These are phyloP conservation scores for Lasiurus cinereus DNA, from an alignment of 2,113 vertebrate genomes.

Conservation along the genomic window DNA sequence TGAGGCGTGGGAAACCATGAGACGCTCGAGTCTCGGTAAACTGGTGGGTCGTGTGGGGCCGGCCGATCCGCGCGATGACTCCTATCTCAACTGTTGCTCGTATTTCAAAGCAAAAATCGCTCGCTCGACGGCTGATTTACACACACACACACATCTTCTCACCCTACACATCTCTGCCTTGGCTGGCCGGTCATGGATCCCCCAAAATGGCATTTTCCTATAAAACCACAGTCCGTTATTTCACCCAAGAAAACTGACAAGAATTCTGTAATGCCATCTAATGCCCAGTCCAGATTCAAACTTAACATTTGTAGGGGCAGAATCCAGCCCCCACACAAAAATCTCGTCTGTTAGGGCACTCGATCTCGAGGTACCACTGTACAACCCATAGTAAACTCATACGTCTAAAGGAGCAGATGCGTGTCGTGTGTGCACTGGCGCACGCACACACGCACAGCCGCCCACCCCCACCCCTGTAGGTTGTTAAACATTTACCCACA, in stretches of 20 bases:
- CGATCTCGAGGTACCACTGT: no score
- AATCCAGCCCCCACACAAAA: background rate
- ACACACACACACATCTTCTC: no score
- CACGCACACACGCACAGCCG: background rate
- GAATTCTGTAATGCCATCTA: background rate
- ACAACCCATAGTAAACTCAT: background rate
- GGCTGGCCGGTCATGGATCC: background rate
- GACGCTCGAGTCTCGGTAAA: no score
- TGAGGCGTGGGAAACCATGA: no score
- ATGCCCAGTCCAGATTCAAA: background rate
- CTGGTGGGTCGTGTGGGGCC: no score
- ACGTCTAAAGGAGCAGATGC: no score
- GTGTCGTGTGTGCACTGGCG: background rate
- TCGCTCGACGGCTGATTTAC: no score
- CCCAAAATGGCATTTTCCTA: background rate
- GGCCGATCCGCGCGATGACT: no score
- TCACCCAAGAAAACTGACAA: background rate
- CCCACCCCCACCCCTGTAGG: background rate
- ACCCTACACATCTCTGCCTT: background rate
- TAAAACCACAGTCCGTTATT: background rate
- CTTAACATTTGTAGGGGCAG: background rate
- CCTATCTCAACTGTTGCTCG: no score
- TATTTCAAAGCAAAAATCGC: no score
- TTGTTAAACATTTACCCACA: constrained; percentile 35
- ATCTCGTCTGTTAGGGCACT: no score